Percentiles rank a stretch among this genome's conserved stretches.
Evolutionary conservation across 1,140 invertebrate species (phyloP).

Genomic region (Planococcus citri): DNA sequence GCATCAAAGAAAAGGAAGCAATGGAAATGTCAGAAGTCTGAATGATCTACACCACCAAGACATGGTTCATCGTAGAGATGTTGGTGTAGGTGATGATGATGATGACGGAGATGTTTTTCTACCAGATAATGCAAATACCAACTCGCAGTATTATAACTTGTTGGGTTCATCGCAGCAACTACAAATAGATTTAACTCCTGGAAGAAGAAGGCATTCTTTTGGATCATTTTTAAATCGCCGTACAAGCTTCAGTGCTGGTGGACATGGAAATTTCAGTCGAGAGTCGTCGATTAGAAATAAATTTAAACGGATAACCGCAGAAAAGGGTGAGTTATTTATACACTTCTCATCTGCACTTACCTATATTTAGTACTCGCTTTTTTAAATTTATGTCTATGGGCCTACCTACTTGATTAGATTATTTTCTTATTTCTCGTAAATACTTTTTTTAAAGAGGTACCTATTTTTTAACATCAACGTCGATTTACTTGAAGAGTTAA

Average conservation of each 20-base stretch:
- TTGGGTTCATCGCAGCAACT: not conserved
- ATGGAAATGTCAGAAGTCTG: not conserved
- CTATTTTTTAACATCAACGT: too few species aligned
- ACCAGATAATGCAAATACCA: not conserved
- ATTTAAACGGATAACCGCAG: not conserved
- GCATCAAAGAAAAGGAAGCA: not conserved
- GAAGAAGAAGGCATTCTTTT: conserved; percentile 3
- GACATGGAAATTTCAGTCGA: not conserved
- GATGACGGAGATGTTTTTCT: not conserved
- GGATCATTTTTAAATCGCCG: conserved; percentile 1
- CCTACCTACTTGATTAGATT: too few species aligned
- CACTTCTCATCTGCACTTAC: too few species aligned
- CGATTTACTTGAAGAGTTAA: too few species aligned
- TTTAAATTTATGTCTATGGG: too few species aligned
- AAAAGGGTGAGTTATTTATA: not conserved
- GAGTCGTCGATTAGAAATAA: not conserved
- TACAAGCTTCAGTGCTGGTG: not conserved
- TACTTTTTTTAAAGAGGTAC: too few species aligned
- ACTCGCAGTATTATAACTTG: not conserved
- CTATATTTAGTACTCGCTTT: too few species aligned
- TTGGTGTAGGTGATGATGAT: too few species aligned
- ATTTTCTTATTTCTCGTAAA: too few species aligned
- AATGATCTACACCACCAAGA: conserved; percentile 9
- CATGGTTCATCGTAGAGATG: conserved; percentile 5
- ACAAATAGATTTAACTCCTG: not conserved